phyloP scores from a whole-genome alignment of 2,888 invertebrate genomes.

The Rhingia campestris region DNA sequence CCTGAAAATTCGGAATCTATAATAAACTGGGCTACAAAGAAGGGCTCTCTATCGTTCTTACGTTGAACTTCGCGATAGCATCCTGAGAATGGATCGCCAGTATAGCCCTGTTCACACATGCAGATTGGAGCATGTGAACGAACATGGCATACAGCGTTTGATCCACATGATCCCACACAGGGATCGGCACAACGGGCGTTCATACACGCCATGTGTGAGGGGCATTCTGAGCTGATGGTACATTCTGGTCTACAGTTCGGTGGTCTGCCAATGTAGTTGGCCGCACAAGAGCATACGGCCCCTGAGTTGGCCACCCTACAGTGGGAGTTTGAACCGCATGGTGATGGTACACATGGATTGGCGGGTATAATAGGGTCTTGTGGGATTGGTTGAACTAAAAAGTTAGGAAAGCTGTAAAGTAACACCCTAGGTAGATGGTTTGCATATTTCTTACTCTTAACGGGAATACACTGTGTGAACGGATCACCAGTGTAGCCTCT shows the following conservation, averaged over 20 bases:
- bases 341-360: constrained; percentile 86
- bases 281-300: constrained; percentile 85
- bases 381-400: constrained; percentile 72
- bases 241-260: constrained; percentile 88
- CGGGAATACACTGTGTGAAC: constrained; percentile 87
- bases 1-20: constrained; percentile 77
- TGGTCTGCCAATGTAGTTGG: constrained; percentile 85
- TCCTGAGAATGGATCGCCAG: constrained; percentile 86
- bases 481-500: constrained; percentile 89
- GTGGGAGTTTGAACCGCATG: constrained; percentile 87
- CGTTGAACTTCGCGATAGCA: constrained; percentile 83
- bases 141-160: constrained; percentile 86
- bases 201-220: constrained; percentile 83
- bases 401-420: not conserved
- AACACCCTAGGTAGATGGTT: not conserved
- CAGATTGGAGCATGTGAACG: constrained; percentile 84
- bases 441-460: constrained; percentile 79
- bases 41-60: constrained; percentile 80
- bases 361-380: constrained; percentile 78
- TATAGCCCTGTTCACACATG: constrained; percentile 84
- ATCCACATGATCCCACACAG: constrained; percentile 87
- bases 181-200: constrained; percentile 85
- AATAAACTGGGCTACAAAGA: not conserved
- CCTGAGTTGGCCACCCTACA: constrained; percentile 84
- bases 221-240: constrained; percentile 84